Base-by-base conservation (phyloP, 2,113 vertebrate species). In the Neogale vison region DNA sequence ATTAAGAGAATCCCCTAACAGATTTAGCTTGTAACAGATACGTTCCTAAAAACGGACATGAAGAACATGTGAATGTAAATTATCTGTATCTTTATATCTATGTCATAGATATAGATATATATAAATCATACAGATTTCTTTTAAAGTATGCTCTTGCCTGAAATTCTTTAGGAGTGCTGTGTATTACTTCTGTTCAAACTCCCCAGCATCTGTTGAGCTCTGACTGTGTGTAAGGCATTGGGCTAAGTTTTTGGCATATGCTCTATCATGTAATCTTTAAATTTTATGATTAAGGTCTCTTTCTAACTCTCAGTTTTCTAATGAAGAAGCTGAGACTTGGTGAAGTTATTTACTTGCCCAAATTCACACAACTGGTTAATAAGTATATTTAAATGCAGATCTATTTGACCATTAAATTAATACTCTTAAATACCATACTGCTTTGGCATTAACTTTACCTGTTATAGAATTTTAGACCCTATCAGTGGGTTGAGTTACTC, bases 141-240 rank as follows among this genome's bases (percentile, higher is more conserved):
- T 69, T 24, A 83, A 90, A 92, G 20, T 55, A 8, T 76, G 4
- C 23, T 88, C 29, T 97, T 96, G 74, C 63, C 81, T 94, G 84
- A 96, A 97, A 87, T 88, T 29, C 69, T 85, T 92, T 80, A 95
- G 79, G 55, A 63, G 36, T 67, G 29, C 67, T 45, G 0, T 7
- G 50, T 36, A 81, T n/a, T 17, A 29, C 7, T 80, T 92, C 24
- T n/a, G 24, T 80, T 83, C 50, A 74, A 82, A 50, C 23, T 71
- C 3, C 36, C 18, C 20, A 45, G 24, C 13, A 45, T 74, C 71
- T 83, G 6, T 23, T 77, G 59, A 79, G 72, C 13, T 95, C 26
- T 72, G 81, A 47, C 59, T n/a, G 4, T 55, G 39, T 81, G 36
- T 90, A 36, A 29, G n/a, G 12, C 12, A 52, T 31, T 57, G 21